These are phyloP conservation scores for Perca fluviatilis DNA, from an alignment of 2,113 vertebrate genomes.

Conservation along the genomic window DNA sequence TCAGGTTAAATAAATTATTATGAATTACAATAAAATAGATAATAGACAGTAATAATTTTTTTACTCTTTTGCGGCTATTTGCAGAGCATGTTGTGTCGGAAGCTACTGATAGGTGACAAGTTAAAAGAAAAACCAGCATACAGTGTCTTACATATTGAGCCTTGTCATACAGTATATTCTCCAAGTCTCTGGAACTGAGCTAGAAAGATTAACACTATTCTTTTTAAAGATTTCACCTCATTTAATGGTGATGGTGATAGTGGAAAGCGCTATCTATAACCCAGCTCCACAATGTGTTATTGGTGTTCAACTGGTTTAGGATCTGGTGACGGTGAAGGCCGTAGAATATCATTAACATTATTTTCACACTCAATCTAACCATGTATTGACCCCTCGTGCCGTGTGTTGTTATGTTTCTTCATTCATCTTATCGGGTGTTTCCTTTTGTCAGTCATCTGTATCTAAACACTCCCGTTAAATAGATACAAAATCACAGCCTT, in stretches of 20 bases:
- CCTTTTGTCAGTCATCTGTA: background rate
- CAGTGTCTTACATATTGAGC: background rate
- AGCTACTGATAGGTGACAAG: background rate
- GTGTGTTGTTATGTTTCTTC: background rate
- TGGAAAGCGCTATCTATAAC: too few relatives aligned
- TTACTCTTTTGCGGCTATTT: background rate
- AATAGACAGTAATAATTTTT: background rate
- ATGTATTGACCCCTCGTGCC: background rate
- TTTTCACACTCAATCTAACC: background rate
- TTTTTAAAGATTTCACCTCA: background rate
- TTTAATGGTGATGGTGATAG: background rate
- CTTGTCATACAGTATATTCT: background rate
- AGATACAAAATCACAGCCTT: background rate
- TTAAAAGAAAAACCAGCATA: too few relatives aligned
- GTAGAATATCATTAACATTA: background rate
- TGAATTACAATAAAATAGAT: background rate
- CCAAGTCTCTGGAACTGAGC: background rate
- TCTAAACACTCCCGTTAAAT: background rate
- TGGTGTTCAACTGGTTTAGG: too few relatives aligned
- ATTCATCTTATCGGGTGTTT: background rate
- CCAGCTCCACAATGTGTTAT: too few relatives aligned
- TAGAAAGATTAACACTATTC: background rate
- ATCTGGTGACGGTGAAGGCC: too few relatives aligned
- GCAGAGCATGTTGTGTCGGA: background rate
- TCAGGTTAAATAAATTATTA: background rate